Conservation (phyloP, 2,113 vertebrate genomes). For the Dipodomys spectabilis region DNA sequence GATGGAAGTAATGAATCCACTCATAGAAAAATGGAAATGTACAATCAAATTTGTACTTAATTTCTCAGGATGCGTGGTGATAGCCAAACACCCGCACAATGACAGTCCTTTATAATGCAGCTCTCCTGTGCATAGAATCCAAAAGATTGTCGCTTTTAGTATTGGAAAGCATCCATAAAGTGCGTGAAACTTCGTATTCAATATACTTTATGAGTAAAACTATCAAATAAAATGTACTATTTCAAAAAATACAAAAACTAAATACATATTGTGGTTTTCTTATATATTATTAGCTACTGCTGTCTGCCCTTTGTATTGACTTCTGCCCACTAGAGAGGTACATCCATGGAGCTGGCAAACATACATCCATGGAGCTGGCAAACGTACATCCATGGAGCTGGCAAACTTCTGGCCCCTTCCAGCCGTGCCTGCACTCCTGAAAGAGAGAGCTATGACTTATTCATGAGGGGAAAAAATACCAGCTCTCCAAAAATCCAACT, state of each 20-base stretch:
- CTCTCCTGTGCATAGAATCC: neutral
- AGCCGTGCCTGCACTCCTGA: too few relatives aligned
- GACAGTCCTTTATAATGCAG: neutral
- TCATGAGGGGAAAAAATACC: neutral
- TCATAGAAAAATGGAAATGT: conserved; percentile 32
- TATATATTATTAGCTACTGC: fast-evolving
- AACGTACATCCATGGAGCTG: neutral
- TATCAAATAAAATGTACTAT: neutral
- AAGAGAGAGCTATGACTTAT: neutral
- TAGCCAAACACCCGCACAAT: neutral
- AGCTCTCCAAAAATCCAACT: neutral
- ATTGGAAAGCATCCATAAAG: neutral
- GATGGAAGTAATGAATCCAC: conserved; percentile 32
- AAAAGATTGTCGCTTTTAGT: neutral
- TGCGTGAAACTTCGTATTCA: neutral
- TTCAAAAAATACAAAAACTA: neutral
- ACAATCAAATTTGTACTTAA: neutral
- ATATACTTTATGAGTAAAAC: conserved; percentile 8
- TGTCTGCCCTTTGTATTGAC: neutral
- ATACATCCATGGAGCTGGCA: neutral
- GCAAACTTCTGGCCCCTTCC: neutral
- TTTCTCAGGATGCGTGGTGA: neutral
- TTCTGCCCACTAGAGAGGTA: neutral
- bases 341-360: neutral
- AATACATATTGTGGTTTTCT: neutral